phyloP scores from a whole-genome alignment of 1,140 invertebrate genomes.

The Drosophila melanica region DNA sequence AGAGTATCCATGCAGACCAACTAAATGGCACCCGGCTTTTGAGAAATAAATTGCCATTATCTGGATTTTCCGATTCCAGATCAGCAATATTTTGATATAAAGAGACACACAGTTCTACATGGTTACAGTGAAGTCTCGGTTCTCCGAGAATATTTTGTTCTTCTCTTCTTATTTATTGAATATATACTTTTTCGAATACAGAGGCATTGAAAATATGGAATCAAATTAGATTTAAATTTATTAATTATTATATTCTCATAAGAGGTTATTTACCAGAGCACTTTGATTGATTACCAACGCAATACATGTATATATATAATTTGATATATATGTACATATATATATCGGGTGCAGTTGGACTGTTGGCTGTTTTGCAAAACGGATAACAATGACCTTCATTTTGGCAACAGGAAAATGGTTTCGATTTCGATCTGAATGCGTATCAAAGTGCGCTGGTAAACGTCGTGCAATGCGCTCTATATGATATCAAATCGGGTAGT shows the following conservation, averaged over 20 bases:
- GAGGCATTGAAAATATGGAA: neutral
- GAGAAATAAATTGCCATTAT: no score
- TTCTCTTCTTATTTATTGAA: no score
- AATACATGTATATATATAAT: no score
- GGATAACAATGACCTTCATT: neutral
- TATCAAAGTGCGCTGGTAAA: constrained; percentile 14
- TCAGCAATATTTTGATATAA: no score
- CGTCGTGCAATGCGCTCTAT: neutral
- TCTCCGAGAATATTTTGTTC: neutral
- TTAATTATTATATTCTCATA: neutral
- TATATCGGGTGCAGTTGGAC: no score
- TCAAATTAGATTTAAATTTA: neutral
- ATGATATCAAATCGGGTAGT: constrained; percentile 84
- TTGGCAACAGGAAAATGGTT: neutral
- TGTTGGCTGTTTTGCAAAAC: neutral
- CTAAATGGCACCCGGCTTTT: no score
- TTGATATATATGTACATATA: no score
- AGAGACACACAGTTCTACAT: neutral
- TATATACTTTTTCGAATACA: neutral
- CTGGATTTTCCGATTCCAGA: no score
- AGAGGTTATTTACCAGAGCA: constrained; percentile 8
- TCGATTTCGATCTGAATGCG: neutral
- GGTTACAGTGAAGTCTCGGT: constrained; percentile 5
- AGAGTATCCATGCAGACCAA: constrained; percentile 4
- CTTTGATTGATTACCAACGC: neutral